Evolutionary conservation across 2,888 invertebrate species (phyloP).

Genomic region (Cryptocephalus moraei): DNA sequence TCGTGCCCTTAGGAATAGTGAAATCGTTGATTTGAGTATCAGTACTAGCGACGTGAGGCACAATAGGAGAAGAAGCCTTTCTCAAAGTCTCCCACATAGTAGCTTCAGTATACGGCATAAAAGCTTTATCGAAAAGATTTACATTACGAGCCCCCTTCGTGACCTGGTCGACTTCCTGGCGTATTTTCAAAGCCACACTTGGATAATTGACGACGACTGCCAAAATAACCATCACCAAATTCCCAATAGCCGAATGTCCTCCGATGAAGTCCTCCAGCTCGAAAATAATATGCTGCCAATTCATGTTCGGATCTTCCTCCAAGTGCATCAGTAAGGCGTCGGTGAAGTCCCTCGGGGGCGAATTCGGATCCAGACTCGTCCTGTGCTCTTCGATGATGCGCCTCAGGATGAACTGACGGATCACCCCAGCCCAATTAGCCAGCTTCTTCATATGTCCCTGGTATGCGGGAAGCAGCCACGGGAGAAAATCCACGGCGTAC

Average conservation of each 20-base stretch:
- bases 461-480: constrained; percentile 70
- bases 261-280: constrained; percentile 82
- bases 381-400: constrained; percentile 52
- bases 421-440: constrained; percentile 57
- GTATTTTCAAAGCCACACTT: constrained; percentile 53
- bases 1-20: constrained; percentile 63
- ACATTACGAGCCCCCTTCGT: constrained; percentile 47
- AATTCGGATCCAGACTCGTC: constrained; percentile 45
- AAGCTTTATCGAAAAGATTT: constrained; percentile 53
- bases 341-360: constrained; percentile 64
- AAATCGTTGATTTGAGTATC: constrained; percentile 64
- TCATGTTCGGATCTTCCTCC: constrained; percentile 46
- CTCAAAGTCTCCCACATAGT: constrained; percentile 71
- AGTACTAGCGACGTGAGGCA: constrained; percentile 78
- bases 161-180: constrained; percentile 55
- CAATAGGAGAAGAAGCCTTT: constrained; percentile 77
- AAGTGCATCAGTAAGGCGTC: constrained; percentile 67
- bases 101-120: constrained; percentile 72
- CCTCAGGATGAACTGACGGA: constrained; percentile 62
- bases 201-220: constrained; percentile 59
- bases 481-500: constrained; percentile 77
- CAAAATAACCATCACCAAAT: constrained; percentile 67
- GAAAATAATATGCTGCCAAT: constrained; percentile 68
- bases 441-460: constrained; percentile 56
- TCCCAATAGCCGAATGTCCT: constrained; percentile 80